phyloP scores from a whole-genome alignment of 2,113 vertebrate species.

The Morone saxatilis region DNA sequence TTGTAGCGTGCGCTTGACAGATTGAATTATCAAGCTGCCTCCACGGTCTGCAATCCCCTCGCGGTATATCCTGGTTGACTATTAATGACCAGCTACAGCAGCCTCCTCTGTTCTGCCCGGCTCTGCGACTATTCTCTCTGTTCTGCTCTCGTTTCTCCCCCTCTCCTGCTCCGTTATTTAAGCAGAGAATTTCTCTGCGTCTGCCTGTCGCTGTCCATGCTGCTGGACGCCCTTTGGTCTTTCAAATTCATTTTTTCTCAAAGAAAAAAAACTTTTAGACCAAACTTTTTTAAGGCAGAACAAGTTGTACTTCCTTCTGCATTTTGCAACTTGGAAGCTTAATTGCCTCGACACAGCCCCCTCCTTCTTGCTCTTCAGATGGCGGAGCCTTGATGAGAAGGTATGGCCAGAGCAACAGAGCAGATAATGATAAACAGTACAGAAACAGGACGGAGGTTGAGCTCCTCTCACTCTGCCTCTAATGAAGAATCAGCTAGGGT shows the following conservation, averaged over 20 bases:
- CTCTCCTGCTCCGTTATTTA: slow-evolving; percentile 28
- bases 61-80: slow-evolving; percentile 79
- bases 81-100: slow-evolving; percentile 79
- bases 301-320: slow-evolving; percentile 46
- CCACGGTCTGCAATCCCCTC: slow-evolving; percentile 73
- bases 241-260: slow-evolving; percentile 38
- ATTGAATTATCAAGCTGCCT: slow-evolving; percentile 85
- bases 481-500: slow-evolving; percentile 68
- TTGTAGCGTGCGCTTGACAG: slow-evolving; percentile 79
- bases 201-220: slow-evolving; percentile 36
- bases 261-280: slow-evolving; percentile 31
- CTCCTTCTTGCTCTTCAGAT: slow-evolving; percentile 10
- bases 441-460: slow-evolving; percentile 53
- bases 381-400: slow-evolving; percentile 41
- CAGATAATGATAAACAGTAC: slow-evolving; percentile 66
- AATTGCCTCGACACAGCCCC: slow-evolving; percentile 43
- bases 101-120: slow-evolving; percentile 50
- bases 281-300: slow-evolving; percentile 18
- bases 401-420: slow-evolving; percentile 45
- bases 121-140: slow-evolving; percentile 46
- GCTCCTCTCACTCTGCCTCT: slow-evolving; percentile 42
- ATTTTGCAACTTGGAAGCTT: slow-evolving; percentile 21
- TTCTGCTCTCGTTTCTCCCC: slow-evolving; percentile 12
- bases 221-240: slow-evolving; percentile 43
- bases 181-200: slow-evolving; percentile 36